These are phyloP conservation scores for Chymomyza caudatula DNA, from an alignment of 2,888 invertebrate genomes.

Conservation along the genomic window DNA sequence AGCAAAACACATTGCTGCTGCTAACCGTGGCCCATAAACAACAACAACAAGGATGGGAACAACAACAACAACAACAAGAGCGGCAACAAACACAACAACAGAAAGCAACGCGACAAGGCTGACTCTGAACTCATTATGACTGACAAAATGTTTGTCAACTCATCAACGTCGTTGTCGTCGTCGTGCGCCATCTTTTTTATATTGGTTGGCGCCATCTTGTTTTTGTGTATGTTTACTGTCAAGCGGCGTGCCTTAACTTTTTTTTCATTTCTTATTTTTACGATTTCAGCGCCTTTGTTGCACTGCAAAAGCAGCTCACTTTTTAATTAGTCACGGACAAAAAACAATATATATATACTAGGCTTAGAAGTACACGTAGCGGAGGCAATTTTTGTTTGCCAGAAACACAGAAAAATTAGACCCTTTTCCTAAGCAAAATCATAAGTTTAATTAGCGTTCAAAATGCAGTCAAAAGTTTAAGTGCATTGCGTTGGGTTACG, in stretches of 20 bases:
- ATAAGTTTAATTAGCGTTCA: conserved; percentile 59
- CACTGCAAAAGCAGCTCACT: conserved; percentile 12
- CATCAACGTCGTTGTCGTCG: conserved; percentile 46
- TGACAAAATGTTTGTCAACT: conserved; percentile 71
- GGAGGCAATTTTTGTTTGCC: too few relatives aligned
- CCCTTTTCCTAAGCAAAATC: conserved; percentile 1
- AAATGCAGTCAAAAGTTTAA: background rate
- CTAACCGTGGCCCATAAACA: conserved; percentile 17
- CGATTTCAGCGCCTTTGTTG: conserved; percentile 6
- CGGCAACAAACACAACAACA: conserved; percentile 8
- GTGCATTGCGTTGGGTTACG: background rate
- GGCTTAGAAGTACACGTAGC: background rate
- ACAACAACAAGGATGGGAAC: conserved; percentile 2
- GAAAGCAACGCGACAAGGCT: conserved; percentile 17
- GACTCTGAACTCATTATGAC: conserved; percentile 58
- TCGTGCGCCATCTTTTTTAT: conserved; percentile 4
- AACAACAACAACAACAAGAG: conserved; percentile 6
- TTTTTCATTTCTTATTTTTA: background rate
- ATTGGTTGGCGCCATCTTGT: conserved; percentile 31
- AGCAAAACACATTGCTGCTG: background rate
- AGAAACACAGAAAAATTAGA: too few relatives aligned
- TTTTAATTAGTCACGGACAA: conserved; percentile 53
- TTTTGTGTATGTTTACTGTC: background rate
- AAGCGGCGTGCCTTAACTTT: background rate
- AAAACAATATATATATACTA: too few relatives aligned